Percentiles rank a stretch among this genome's conserved stretches.
Evolutionary conservation across 2,888 invertebrate genomes (phyloP).

Genomic region (Plebejus anna): DNA sequence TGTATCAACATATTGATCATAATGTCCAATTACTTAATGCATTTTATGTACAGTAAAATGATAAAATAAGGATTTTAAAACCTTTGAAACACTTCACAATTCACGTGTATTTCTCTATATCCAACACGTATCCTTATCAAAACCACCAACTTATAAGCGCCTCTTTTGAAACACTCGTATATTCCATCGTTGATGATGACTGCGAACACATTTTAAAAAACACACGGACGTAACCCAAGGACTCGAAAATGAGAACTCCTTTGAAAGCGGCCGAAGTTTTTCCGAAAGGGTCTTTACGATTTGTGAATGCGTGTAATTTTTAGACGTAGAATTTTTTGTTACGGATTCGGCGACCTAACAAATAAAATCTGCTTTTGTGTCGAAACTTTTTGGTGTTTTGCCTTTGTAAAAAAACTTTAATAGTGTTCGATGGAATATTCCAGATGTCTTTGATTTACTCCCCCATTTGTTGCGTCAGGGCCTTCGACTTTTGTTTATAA

Average conservation of each 20-base stretch:
- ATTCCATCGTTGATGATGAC: background rate
- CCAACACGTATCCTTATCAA: background rate
- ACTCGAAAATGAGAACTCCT: slow-evolving; percentile 69
- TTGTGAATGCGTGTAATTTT: slow-evolving; percentile 79
- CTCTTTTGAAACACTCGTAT: background rate
- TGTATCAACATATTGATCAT: no score
- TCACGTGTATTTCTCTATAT: background rate
- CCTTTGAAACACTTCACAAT: background rate
- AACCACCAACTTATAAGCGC: background rate
- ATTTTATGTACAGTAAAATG: background rate
- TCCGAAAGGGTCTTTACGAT: slow-evolving; percentile 73
- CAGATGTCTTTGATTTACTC: slow-evolving; percentile 47
- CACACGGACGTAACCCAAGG: slow-evolving; percentile 51
- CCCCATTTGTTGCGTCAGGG: slow-evolving; percentile 11
- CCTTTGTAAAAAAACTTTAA: slow-evolving; percentile 63
- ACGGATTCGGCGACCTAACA: slow-evolving; percentile 64
- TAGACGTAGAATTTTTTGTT: slow-evolving; percentile 78
- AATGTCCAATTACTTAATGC: no score
- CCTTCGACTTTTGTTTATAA: slow-evolving; percentile 30
- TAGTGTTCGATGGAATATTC: slow-evolving; percentile 57
- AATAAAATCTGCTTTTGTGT: slow-evolving; percentile 74
- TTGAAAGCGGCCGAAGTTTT: slow-evolving; percentile 67
- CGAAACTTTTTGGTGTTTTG: slow-evolving; percentile 65
- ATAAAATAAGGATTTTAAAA: background rate
- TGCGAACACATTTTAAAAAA: slow-evolving; percentile 19